Conservation (phyloP, 2,113 vertebrate species). For the Nannobrachium achirus region DNA sequence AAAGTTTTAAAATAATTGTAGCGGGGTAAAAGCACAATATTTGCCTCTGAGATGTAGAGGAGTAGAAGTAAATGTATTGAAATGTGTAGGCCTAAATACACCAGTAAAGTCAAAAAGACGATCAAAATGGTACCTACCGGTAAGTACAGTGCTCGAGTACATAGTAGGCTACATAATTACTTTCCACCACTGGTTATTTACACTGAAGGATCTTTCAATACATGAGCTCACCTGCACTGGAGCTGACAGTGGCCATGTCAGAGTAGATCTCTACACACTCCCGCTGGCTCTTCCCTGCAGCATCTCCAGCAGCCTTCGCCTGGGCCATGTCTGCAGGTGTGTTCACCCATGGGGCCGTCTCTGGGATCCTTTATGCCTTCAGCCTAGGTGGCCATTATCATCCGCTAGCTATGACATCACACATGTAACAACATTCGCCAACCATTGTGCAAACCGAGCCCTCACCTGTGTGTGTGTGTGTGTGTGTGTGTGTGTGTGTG, state of each 20-base stretch:
- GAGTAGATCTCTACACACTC: conserved; percentile 73
- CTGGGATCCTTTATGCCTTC: conserved; percentile 4
- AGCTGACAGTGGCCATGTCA: conserved; percentile 78
- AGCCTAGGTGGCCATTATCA: conserved; percentile 37
- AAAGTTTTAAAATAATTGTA: no score
- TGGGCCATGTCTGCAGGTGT: conserved; percentile 61
- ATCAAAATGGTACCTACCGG: no score
- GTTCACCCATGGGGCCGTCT: conserved; percentile 6
- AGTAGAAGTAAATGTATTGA: no score
- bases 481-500: conserved; percentile 14
- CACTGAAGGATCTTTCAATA: no score
- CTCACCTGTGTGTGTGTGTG: conserved; percentile 3
- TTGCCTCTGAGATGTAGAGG: no score
- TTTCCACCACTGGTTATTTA: no score
- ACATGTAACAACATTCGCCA: conserved; percentile 46
- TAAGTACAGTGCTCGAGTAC: no score
- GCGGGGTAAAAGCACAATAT: no score
- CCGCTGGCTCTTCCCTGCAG: conserved; percentile 53
- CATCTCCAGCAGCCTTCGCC: conserved; percentile 60
- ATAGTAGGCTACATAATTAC: no score
- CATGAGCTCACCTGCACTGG: conserved; percentile 75
- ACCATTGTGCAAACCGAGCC: conserved; percentile 28
- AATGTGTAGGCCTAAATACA: no score
- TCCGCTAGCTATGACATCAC: conserved; percentile 53
- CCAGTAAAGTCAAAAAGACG: no score